Evolutionary conservation across 2,797 vertebrate genomes (phyloP).

Genomic region (Myoxocephalus aenaeus): DNA sequence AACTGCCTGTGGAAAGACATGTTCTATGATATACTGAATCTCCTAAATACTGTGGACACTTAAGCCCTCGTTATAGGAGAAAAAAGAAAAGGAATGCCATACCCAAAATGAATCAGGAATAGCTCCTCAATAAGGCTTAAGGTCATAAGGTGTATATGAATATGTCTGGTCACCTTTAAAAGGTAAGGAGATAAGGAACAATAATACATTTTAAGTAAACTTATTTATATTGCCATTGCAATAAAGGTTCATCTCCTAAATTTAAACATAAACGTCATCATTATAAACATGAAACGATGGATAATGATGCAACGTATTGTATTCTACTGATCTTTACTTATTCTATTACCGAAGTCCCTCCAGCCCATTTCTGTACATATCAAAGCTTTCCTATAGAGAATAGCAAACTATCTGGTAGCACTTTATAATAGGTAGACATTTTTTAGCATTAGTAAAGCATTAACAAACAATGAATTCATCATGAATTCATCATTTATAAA

Average conservation of each 20-base stretch:
- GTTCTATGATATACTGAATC: slow-evolving; percentile 28
- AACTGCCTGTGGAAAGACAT: slow-evolving; percentile 23
- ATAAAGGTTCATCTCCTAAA: neutral
- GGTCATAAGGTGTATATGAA: neutral
- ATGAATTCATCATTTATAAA: too few species aligned
- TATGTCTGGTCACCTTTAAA: neutral
- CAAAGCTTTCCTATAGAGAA: slow-evolving; percentile 85
- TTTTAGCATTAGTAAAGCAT: too few species aligned
- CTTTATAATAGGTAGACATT: too few species aligned
- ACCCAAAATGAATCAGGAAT: neutral
- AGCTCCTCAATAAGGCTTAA: neutral
- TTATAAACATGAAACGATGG: neutral
- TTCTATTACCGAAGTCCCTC: slow-evolving; percentile 67
- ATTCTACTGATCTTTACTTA: neutral
- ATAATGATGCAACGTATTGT: neutral
- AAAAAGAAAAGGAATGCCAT: neutral
- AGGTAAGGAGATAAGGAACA: neutral
- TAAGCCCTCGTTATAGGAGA: neutral
- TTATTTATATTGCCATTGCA: neutral
- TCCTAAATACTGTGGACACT: slow-evolving; percentile 29
- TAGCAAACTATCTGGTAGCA: slow-evolving; percentile 70
- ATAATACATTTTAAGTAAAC: neutral
- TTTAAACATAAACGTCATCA: neutral
- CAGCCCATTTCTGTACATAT: slow-evolving; percentile 86
- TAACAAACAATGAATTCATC: too few species aligned